Base-by-base conservation (phyloP, 2,113 vertebrate species). In the Regulus satrapa region DNA sequence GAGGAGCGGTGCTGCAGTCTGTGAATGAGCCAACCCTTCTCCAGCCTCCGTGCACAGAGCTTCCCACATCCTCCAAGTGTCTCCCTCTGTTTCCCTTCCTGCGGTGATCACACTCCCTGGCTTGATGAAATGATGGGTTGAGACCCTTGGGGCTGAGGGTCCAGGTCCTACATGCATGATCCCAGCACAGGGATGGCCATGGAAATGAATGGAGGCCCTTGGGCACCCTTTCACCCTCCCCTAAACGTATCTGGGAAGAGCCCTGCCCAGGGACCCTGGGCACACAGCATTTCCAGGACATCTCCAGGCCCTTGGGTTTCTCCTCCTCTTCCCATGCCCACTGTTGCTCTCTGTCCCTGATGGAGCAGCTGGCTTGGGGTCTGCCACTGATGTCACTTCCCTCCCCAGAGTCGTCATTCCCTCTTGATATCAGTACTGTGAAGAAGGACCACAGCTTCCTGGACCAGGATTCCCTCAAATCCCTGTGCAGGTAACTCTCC, bases 371-470 rank as follows among this genome's bases (percentile, higher is more conserved):
- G 69, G n/a, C 45, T 68, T 0, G 0, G 52, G 34, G 67, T 12
- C 6, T 3, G 41, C 17, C 4, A 5, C 76, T 89, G 23, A 85
- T 77, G 29, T 13, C 1, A 8, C 52, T 89, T 76, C 46, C 38
- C 82, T 92, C 61, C 73, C 45, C 81, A 98, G 96, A 97, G 40
- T 98, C 96, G 0, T 96, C 48, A 51, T 99, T 98, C 96, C 98
- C 97, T 32, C 89, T 98, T 34, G 98, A 99, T 95, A 98, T 99
- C 59, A 21, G 91, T 3, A 97, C 98, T 85, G 98, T 99, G 97
- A 98, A 98, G 96, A 98, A 97, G 84, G 98, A 99, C 94, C 98
- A 98, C 92, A 63, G 94, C 95, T 99, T 98, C 98, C 96, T 99
- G 97, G 98, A 99, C 92, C 94, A 98, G 91, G 98, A 99, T 95